phyloP scores from a whole-genome alignment of 1,140 invertebrate genomes.

The Luehdorfia chinensis region DNA sequence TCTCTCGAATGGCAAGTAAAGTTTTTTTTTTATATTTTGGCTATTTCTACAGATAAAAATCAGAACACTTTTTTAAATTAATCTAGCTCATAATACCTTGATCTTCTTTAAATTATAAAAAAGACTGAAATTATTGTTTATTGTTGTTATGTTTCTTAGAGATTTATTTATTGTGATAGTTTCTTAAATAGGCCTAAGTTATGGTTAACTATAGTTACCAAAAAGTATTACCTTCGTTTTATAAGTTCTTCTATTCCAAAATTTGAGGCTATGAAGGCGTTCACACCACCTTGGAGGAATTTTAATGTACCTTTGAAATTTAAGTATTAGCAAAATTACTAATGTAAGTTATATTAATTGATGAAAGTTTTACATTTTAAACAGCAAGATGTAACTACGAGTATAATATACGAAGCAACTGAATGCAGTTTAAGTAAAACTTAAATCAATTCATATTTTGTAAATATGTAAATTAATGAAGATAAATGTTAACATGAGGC shows the following conservation, averaged over 20 bases:
- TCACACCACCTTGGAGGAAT: slow-evolving; percentile 38
- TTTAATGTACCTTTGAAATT: slow-evolving; percentile 33
- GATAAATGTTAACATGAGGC: slow-evolving; percentile 53
- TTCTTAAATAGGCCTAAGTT: slow-evolving; percentile 44
- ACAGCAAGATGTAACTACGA: slow-evolving; percentile 19
- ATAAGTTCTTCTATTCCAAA: slow-evolving; percentile 52
- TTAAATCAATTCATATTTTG: slow-evolving; percentile 38
- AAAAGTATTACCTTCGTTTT: slow-evolving; percentile 69
- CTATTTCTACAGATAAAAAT: slow-evolving; percentile 15
- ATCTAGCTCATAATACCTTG: slow-evolving; percentile 19
- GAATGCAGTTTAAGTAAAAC: slow-evolving; percentile 21
- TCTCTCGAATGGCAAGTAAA: not conserved
- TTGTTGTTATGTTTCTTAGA: slow-evolving; percentile 64
- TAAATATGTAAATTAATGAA: slow-evolving; percentile 43
- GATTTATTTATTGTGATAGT: slow-evolving; percentile 71
- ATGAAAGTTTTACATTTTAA: slow-evolving; percentile 11
- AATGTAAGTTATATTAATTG: slow-evolving; percentile 4
- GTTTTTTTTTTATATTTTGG: slow-evolving; percentile 9
- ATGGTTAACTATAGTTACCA: slow-evolving; percentile 70
- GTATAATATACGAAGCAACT: no score
- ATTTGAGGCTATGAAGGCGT: slow-evolving; percentile 47
- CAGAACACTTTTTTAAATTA: not conserved
- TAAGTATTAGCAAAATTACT: slow-evolving; percentile 18
- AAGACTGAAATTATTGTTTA: slow-evolving; percentile 64
- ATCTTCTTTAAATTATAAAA: slow-evolving; percentile 45